These are phyloP conservation scores for Drosophila planitibia DNA, from an alignment of 2,888 invertebrate species.

Conservation along the genomic window DNA sequence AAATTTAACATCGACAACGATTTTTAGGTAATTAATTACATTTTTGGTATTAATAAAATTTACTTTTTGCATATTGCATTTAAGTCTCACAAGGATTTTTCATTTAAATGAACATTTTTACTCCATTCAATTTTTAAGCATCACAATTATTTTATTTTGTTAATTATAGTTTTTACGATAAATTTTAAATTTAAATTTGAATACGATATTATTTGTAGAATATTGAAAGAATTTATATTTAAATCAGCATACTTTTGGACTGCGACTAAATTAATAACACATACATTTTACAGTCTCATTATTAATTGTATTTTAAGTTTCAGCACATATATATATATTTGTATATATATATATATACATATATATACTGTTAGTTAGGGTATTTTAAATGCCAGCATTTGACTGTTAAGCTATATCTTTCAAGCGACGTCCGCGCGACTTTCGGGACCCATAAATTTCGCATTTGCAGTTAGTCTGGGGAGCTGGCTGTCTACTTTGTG, in stretches of 20 bases:
- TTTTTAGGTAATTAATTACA: neutral
- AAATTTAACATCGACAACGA: too few species aligned
- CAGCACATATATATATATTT: neutral
- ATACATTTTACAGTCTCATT: neutral
- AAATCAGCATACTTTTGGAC: neutral
- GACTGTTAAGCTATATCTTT: neutral
- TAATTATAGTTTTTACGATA: too few species aligned
- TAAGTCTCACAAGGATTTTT: neutral
- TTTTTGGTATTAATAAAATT: neutral
- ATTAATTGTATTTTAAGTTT: neutral
- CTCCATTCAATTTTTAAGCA: neutral
- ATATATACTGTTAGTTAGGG: slow-evolving; percentile 16
- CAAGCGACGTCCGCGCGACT: slow-evolving; percentile 63
- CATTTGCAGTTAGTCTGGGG: slow-evolving; percentile 68
- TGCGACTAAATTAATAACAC: neutral
- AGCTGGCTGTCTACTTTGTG: slow-evolving; percentile 42
- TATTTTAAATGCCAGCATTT: slow-evolving; percentile 5
- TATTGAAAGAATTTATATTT: neutral
- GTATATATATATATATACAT: neutral
- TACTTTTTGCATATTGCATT: neutral
- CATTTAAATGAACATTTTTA: neutral
- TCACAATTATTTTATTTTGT: neutral
- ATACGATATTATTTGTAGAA: neutral
- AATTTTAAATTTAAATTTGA: neutral
- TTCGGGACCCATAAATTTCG: slow-evolving; percentile 74